Base-by-base conservation (phyloP, 2,888 invertebrate species). In the Holacanthella duospinosa region DNA sequence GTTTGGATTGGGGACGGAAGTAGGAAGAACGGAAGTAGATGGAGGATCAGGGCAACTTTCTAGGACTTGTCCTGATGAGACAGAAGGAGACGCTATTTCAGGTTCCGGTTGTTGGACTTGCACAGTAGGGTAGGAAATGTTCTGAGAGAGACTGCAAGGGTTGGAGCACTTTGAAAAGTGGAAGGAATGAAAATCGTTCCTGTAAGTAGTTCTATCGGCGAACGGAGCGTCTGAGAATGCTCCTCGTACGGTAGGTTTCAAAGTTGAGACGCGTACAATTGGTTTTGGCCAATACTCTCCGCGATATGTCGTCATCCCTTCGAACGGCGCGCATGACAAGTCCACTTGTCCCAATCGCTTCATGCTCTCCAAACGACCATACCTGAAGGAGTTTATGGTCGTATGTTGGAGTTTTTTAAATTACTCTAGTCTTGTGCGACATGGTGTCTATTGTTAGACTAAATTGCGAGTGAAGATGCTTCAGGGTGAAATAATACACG, bases 101-200 rank as follows among this genome's bases (percentile, higher is more conserved):
- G n/a, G n/a, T n/a, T n/a, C n/a, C n/a, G n/a, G n/a, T n/a, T n/a
- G n/a, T n/a, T n/a, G n/a, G n/a, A n/a, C n/a, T n/a, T n/a, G n/a
- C n/a, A 36, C 6, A 36, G 36, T 36, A 36, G 36, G 36, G 36
- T 16, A 36, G 16, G 36, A 36, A 16, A 16, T 16, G 36, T 36
- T 12, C 36, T 36, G 36, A 16, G 16, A 12, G 36, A 6, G 6
- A 16, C 36, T 36, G 36, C 36, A 12, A 16, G 36, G 36, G 36
- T 16, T 36, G 36, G 9, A 12, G 36, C 16, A 16, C 24, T 68
- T 55, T 2, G 59, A 60, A 56, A 67, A 71, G 58, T 66, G 64
- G 56, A 68, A 71, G 44, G 71, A 66, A 1, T 26, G 55, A 43
- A 43, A 71, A 21, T 69, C 68, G 48, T 63, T 68, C 29, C 62